Conservation (phyloP, 1,140 invertebrate species). For the Reticulitermes speratus region DNA sequence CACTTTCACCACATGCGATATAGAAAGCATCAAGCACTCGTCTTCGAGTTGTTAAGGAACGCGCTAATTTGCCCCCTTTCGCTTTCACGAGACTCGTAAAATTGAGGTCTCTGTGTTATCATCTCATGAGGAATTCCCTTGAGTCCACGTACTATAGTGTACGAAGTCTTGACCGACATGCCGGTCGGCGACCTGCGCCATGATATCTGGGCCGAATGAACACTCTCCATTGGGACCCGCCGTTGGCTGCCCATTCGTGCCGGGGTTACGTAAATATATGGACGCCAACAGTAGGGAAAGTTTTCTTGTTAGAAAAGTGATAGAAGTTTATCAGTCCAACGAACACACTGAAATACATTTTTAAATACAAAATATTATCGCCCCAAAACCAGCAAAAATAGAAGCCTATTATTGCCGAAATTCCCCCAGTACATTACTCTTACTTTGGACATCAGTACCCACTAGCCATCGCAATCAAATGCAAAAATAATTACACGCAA, state of each 20-base stretch:
- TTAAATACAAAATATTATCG: background rate
- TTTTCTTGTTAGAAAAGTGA: background rate
- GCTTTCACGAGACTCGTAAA: too few species aligned
- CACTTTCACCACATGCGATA: background rate
- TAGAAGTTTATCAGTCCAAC: background rate
- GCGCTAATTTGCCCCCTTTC: too few species aligned
- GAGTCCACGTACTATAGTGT: background rate
- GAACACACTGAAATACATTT: background rate
- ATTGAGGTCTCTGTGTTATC: too few species aligned
- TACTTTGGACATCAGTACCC: too few species aligned
- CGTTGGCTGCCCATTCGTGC: background rate
- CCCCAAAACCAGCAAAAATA: too few species aligned
- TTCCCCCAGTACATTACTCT: too few species aligned
- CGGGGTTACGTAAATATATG: slow-evolving; percentile 10
- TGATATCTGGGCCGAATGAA: background rate
- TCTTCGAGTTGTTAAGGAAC: too few species aligned
- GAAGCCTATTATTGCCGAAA: too few species aligned
- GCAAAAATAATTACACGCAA: too few species aligned
- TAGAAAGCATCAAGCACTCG: background rate
- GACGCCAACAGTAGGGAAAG: background rate
- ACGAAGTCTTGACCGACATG: slow-evolving; percentile 11
- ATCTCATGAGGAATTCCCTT: background rate
- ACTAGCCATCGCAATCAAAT: too few species aligned
- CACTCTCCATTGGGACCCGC: background rate
- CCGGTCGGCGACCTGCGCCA: background rate